Evolutionary conservation across 2,113 vertebrate genomes (phyloP).

Genomic region (Fulmarus glacialis): DNA sequence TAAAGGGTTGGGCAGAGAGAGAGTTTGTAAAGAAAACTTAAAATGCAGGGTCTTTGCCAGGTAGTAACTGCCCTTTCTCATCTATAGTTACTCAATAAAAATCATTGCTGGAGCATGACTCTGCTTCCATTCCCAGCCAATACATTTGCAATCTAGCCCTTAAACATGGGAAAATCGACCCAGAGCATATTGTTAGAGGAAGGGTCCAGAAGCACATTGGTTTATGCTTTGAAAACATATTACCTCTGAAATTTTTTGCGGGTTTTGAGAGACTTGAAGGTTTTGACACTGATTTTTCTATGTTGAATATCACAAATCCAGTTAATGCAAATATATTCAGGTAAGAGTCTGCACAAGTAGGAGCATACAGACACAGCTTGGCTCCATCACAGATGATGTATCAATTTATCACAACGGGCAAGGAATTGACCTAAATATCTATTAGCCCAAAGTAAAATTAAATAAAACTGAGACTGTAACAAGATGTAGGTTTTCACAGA

Average conservation of each 20-base stretch:
- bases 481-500: constrained; percentile 9
- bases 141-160: constrained; percentile 29
- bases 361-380: not conserved
- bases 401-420: not conserved
- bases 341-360: not conserved
- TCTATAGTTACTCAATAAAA: constrained; percentile 36
- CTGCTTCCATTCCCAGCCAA: not conserved
- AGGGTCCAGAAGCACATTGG: not conserved
- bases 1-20: not conserved
- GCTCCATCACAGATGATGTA: not conserved
- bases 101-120: constrained; percentile 30
- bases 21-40: not conserved
- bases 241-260: not conserved
- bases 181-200: not conserved
- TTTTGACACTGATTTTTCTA: not conserved
- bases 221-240: not conserved
- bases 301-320: not conserved
- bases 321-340: not conserved
- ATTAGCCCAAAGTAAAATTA: constrained; percentile 16
- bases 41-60: constrained; percentile 21
- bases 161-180: not conserved
- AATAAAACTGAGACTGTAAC: not conserved
- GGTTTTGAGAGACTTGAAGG: not conserved
- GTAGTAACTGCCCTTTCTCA: constrained; percentile 4
- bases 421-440: not conserved